phyloP scores from a whole-genome alignment of 2,888 invertebrate genomes.

The Gisinianus flammeolus region DNA sequence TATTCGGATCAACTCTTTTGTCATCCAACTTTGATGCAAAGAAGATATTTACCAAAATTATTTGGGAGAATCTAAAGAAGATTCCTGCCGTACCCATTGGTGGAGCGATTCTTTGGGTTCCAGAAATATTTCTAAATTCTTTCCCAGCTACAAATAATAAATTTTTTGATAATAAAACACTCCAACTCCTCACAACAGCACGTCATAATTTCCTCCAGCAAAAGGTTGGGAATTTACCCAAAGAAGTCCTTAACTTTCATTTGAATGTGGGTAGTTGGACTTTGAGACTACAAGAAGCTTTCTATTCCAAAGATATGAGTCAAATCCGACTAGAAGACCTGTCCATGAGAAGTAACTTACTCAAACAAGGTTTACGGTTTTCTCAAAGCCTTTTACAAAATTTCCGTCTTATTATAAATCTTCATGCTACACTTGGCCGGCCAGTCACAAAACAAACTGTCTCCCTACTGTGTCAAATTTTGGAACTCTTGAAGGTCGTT shows the following conservation, averaged over 20 bases:
- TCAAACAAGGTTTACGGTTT: constrained; percentile 73
- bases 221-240: constrained; percentile 65
- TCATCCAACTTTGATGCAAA: constrained; percentile 48
- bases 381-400: constrained; percentile 70
- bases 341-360: constrained; percentile 65
- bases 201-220: constrained; percentile 65
- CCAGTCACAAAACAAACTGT: constrained; percentile 80
- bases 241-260: constrained; percentile 68
- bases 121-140: constrained; percentile 78
- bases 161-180: constrained; percentile 64
- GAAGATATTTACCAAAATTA: constrained; percentile 45
- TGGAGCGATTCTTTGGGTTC: constrained; percentile 84
- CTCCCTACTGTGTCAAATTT: constrained; percentile 76
- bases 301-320: constrained; percentile 62
- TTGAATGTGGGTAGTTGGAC: constrained; percentile 69
- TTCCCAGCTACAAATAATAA: constrained; percentile 61
- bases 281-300: constrained; percentile 67
- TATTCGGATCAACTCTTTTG: constrained; percentile 46
- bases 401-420: constrained; percentile 69
- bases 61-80: constrained; percentile 62
- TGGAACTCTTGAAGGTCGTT: constrained; percentile 80
- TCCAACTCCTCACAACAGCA: constrained; percentile 62
- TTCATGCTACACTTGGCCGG: constrained; percentile 73
- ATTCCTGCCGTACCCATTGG: constrained; percentile 78
- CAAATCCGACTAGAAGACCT: constrained; percentile 67